These are phyloP conservation scores for Leptosomus discolor DNA, from an alignment of 2,113 vertebrate genomes.

Conservation along the genomic window DNA sequence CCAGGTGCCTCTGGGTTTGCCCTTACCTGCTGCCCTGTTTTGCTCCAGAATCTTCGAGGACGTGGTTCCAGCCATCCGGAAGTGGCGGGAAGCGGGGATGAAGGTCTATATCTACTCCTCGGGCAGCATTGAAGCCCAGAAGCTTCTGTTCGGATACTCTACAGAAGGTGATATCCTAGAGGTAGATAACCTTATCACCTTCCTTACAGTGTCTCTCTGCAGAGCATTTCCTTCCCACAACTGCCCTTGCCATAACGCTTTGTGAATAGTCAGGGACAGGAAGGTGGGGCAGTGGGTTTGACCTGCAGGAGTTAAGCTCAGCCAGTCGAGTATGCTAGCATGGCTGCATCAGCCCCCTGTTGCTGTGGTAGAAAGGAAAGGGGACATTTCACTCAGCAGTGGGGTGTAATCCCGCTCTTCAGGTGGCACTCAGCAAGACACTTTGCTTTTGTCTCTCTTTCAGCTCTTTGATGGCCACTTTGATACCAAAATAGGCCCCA, in stretches of 20 bases:
- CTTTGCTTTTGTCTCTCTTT: not conserved
- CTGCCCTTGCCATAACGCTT: not conserved
- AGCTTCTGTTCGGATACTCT: slow-evolving; percentile 90
- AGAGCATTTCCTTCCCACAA: not conserved
- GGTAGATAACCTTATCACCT: slow-evolving; percentile 68
- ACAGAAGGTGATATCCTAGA: slow-evolving; percentile 91
- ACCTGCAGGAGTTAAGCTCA: not conserved
- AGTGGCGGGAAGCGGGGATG: slow-evolving; percentile 85
- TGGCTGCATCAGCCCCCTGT: accelerated
- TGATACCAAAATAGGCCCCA: slow-evolving; percentile 91
- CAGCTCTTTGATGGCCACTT: slow-evolving; percentile 96
- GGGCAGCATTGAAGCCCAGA: slow-evolving; percentile 95
- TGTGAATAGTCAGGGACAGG: not conserved
- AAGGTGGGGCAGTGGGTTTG: not conserved
- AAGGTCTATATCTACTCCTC: slow-evolving; percentile 96
- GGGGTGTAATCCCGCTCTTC: not conserved
- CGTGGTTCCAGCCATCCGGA: slow-evolving; percentile 86
- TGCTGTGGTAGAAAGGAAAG: not conserved
- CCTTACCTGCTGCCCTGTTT: not conserved
- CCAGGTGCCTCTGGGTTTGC: not conserved
- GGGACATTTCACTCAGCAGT: accelerated
- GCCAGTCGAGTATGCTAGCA: not conserved
- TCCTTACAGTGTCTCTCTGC: not conserved
- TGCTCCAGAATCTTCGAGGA: slow-evolving; percentile 87
- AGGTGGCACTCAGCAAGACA: not conserved